Percentiles rank a stretch among this genome's conserved stretches.
Evolutionary conservation across 2,888 invertebrate genomes (phyloP).

Genomic region (Diadegma fenestrale): DNA sequence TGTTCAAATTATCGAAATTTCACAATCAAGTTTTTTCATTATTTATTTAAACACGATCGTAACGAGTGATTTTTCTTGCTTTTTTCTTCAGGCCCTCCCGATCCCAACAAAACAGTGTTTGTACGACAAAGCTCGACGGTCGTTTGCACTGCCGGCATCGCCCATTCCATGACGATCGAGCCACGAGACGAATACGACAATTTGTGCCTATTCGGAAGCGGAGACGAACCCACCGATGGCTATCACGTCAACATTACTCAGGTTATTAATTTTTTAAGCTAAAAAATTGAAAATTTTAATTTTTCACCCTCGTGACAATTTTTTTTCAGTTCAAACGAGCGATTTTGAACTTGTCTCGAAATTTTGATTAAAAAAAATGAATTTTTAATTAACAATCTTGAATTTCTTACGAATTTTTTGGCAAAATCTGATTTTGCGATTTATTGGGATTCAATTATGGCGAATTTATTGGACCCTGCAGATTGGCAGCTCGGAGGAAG

Average conservation of each 20-base stretch:
- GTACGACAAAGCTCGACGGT: conserved; percentile 94
- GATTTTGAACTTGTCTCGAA: background rate
- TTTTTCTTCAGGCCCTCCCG: conserved; percentile 89
- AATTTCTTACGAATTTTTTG: no score
- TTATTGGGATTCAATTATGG: background rate
- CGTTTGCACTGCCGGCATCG: conserved; percentile 91
- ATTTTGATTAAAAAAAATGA: background rate
- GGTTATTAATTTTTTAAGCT: conserved; percentile 73
- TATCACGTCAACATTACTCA: conserved; percentile 84
- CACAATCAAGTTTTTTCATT: no score
- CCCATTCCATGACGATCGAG: conserved; percentile 93
- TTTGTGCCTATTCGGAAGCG: conserved; percentile 88
- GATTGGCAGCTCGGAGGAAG: conserved; percentile 88
- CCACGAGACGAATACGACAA: conserved; percentile 97
- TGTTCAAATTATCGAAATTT: no score
- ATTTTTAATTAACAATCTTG: no score
- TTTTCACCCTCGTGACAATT: no score
- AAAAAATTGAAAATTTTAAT: no score
- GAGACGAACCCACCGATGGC: conserved; percentile 88
- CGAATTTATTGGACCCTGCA: conserved; percentile 78
- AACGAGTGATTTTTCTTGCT: no score
- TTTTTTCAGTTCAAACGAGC: conserved; percentile 15
- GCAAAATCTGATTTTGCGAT: background rate
- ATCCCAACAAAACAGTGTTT: conserved; percentile 93
- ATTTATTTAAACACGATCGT: no score